A percentile compares a stretch with the other conserved stretches of the same genome.
phyloP scores from a whole-genome alignment of 2,888 invertebrate genomes.

The Dryococelus australis region DNA sequence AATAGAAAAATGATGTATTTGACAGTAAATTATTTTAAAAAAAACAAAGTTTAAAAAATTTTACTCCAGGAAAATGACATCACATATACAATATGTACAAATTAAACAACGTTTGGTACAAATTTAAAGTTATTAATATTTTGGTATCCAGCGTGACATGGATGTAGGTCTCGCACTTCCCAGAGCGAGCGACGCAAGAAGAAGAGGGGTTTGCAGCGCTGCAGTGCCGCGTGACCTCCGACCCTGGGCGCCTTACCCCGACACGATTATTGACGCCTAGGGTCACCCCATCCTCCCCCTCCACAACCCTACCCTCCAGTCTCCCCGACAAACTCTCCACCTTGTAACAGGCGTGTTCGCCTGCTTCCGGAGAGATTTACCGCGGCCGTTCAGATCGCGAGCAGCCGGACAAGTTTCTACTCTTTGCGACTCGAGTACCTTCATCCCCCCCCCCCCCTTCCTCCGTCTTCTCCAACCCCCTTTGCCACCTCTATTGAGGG shows the following conservation, averaged over 20 bases:
- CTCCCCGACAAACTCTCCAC: not conserved
- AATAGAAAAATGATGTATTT: no score
- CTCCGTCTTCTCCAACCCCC: not conserved
- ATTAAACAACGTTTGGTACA: no score
- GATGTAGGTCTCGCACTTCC: no score
- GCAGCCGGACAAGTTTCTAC: not conserved
- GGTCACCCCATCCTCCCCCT: not conserved
- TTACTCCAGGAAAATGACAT: no score
- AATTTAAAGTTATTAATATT: no score
- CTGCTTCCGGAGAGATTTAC: not conserved
- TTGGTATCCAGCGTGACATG: no score
- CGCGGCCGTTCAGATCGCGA: not conserved
- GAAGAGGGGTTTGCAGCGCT: not conserved
- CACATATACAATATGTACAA: no score
- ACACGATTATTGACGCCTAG: not conserved
- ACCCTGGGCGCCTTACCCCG: not conserved
- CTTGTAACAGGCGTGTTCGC: conserved; percentile 2
- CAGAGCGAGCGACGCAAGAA: no score
- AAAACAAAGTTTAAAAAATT: no score
- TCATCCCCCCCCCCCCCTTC: not conserved
- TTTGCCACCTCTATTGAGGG: not conserved
- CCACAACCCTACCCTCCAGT: not conserved
- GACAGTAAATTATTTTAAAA: no score
- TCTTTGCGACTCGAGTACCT: not conserved
- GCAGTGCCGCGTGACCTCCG: not conserved